phyloP scores from a whole-genome alignment of 2,113 vertebrate species.

The Hippotragus niger region DNA sequence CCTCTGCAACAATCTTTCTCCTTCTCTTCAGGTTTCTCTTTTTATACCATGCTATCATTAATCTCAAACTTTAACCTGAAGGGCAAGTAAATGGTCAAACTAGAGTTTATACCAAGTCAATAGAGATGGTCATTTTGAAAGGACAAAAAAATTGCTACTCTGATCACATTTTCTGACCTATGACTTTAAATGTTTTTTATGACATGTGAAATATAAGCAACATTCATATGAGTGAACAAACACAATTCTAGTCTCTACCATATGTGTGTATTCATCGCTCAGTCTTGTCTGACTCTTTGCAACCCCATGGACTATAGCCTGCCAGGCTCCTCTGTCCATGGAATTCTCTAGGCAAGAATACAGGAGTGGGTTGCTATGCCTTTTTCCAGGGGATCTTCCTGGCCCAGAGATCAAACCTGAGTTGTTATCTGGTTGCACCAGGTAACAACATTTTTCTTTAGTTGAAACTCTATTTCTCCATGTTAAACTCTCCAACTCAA shows the following conservation, averaged over 20 bases:
- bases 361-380: not conserved
- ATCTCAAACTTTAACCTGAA: not conserved
- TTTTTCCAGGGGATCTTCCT: not conserved
- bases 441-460: not conserved
- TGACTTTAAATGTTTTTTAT: not conserved
- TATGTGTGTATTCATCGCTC: accelerated
- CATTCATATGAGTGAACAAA: not conserved
- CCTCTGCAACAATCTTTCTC: not conserved
- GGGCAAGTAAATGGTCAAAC: not conserved
- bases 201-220: not conserved
- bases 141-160: not conserved
- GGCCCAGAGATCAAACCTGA: not conserved
- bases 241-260: not conserved
- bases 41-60: not conserved
- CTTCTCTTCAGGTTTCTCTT: not conserved
- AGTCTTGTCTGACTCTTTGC: not conserved
- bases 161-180: not conserved
- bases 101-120: not conserved
- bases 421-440: not conserved
- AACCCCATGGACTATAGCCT: not conserved
- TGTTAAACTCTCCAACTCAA: not conserved
- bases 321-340: not conserved
- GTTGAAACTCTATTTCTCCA: not conserved
- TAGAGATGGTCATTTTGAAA: not conserved
- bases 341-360: not conserved